Evolutionary conservation across 1,140 invertebrate species (phyloP), one percentile per base, ranked within the genome.

Genomic region (Helicorthomorpha holstii): DNA sequence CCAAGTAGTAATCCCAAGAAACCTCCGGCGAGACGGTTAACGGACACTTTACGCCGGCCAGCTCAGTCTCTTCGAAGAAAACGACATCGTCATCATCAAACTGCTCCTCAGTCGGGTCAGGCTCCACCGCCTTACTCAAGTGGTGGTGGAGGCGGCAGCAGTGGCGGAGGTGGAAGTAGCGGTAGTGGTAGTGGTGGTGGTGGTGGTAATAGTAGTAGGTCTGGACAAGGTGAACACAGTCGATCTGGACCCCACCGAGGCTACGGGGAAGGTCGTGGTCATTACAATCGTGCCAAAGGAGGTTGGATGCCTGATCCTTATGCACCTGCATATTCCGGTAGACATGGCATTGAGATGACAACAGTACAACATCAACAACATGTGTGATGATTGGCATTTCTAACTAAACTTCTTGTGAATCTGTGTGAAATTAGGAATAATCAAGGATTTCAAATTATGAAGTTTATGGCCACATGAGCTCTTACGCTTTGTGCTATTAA

Each of bases 1-100:
- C 95, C 95, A 21, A 95, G 90, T 46, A 92, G 84, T 48, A 96
- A 97, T 76, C 93, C 93, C 10, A 90, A 91, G 65, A 85, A 88
- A 61, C 81, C 83, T 47, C 84, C 86, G 0, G 84, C 85, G 3
- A 75, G 84, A 56, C 76, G 85, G 52, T 77, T 92, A 54, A 83
- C 82, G 56, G 87, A 93, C 66, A 92, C 89, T 14, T 68, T 93
- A 12, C 73, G 86, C 42, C 75, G 85, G 56, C 87, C 88, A 16
- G 89, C 91, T 76, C 85, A 87, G 63, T 91, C 87, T 24, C 66
- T 92, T 26, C 71, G 85, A 59, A 74, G 85, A 69, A 90, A 87
- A 24, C 25, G 51, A 7, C 12, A 52, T 42, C 44, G 51, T 3
- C 44, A 52, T 48, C 51, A 52, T 34, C 51, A 52, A 22, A 52